phyloP scores from a whole-genome alignment of 2,113 vertebrate species.

The Tychaedon coryphoeus region DNA sequence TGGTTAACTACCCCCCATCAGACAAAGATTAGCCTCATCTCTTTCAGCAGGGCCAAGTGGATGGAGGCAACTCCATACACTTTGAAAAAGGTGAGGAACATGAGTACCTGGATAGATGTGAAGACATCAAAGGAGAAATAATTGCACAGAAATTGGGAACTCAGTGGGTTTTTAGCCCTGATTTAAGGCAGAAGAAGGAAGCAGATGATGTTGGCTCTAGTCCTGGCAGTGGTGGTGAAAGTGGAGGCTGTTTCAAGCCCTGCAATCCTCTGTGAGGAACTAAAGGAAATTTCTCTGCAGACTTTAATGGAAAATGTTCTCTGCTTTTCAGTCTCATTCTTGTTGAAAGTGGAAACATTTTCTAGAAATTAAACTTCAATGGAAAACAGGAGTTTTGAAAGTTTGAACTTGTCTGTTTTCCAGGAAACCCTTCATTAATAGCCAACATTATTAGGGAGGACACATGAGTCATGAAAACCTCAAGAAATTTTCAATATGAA shows the following conservation, averaged over 20 bases:
- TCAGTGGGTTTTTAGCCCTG: not conserved
- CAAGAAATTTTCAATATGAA: constrained; percentile 9
- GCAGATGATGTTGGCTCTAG: constrained; percentile 8
- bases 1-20: not conserved
- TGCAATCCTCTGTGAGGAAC: not conserved
- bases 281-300: constrained; percentile 28
- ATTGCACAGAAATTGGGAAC: not conserved
- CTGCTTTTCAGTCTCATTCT: constrained; percentile 13
- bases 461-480: constrained; percentile 39
- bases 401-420: constrained; percentile 27
- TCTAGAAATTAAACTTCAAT: constrained; percentile 52
- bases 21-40: not conserved
- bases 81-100: not conserved
- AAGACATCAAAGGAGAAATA: not conserved
- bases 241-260: not conserved
- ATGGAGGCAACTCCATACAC: not conserved
- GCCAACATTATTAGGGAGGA: constrained; percentile 11
- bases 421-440: constrained; percentile 47
- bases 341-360: constrained; percentile 38
- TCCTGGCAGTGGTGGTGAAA: constrained; percentile 14
- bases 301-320: constrained; percentile 39
- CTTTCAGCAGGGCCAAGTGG: not conserved
- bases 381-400: constrained; percentile 20
- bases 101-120: not conserved
- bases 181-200: not conserved